Evolutionary conservation across 2,113 vertebrate species (phyloP), one percentile per base, ranked within the genome.

Genomic region (Syngnathoides biaculeatus): DNA sequence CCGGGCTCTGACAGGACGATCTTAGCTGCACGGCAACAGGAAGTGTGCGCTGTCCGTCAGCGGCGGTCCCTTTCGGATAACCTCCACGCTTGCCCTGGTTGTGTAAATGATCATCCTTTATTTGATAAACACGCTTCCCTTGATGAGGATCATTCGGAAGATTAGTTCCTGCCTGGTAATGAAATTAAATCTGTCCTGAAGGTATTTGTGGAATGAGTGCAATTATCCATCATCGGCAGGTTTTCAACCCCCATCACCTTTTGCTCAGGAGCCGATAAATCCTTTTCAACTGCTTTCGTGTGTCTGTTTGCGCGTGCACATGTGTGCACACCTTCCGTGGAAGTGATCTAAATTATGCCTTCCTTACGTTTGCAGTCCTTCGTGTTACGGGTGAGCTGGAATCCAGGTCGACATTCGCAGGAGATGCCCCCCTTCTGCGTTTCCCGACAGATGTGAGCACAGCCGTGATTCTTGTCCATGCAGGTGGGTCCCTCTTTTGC

Each of bases 381-480:
- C 74, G 94, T 94, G 92, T 98, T 98, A 84, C 94, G 95, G 87
- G 95, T 98, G 87, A 99, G 95, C 89, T 98, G 95, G 20, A 99
- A 99, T 77, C 97, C 97, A 0, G 97, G 97, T 82, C 96, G 92
- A 80, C 97, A 99, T 87, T 99, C 96, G 0, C 96, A 98, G 89
- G 96, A 95, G 9, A 97, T 96, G 74, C 94, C 93, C 47, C 96
- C 96, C 80, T 98, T 97, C 73, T 95, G 95, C 0, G 96, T 93
- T 88, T 99, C 97, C 58, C 96, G 89, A 82, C 96, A 99, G 79
- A 98, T 98, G 91, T 99, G 97, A 50, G 96, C 95, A 2, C 97
- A 99, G 84, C 97, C 97, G 0, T 99, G 97, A 82, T 98, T 98
- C 93, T 95, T 98, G 90, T 99, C 96, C 97, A 98, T 99, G 89